Evolutionary conservation across 2,888 invertebrate species (phyloP).

Genomic region (Agrotis clavis): DNA sequence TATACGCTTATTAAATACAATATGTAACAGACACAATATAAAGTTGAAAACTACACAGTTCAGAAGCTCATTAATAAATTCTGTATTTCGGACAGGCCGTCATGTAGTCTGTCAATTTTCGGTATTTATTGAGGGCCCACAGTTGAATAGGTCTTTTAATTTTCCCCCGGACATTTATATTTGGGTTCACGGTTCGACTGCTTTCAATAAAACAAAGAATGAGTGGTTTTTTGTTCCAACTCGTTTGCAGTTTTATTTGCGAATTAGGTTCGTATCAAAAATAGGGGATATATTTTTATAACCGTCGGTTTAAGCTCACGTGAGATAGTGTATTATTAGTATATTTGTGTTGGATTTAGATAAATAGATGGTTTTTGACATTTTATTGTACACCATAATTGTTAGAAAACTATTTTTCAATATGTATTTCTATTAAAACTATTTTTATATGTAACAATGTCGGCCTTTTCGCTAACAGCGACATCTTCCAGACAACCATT

Average conservation of each 20-base stretch:
- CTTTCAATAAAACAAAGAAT: constrained; percentile 59
- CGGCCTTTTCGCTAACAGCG: too few relatives aligned
- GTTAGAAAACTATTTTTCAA: too few relatives aligned
- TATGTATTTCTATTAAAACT: too few relatives aligned
- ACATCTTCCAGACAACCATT: too few relatives aligned
- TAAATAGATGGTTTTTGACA: too few relatives aligned
- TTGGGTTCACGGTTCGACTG: constrained; percentile 55
- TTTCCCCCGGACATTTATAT: constrained; percentile 52
- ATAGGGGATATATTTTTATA: constrained; percentile 45
- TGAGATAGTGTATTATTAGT: neutral
- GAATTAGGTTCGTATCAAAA: constrained; percentile 55
- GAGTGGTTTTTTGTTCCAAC: constrained; percentile 58
- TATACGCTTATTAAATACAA: too few relatives aligned
- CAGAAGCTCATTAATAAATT: constrained; percentile 14
- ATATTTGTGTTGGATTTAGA: constrained; percentile 33
- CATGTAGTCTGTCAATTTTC: constrained; percentile 32
- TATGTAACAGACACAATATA: too few relatives aligned
- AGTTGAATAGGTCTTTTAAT: constrained; percentile 49
- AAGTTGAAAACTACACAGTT: neutral
- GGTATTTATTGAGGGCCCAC: constrained; percentile 53
- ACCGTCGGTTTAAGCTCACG: constrained; percentile 6
- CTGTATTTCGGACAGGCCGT: neutral
- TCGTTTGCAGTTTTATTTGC: constrained; percentile 59
- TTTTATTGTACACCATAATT: too few relatives aligned
- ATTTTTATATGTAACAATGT: too few relatives aligned